Conservation (phyloP, 2,888 invertebrate species). For the Leptopterna dolabrata region DNA sequence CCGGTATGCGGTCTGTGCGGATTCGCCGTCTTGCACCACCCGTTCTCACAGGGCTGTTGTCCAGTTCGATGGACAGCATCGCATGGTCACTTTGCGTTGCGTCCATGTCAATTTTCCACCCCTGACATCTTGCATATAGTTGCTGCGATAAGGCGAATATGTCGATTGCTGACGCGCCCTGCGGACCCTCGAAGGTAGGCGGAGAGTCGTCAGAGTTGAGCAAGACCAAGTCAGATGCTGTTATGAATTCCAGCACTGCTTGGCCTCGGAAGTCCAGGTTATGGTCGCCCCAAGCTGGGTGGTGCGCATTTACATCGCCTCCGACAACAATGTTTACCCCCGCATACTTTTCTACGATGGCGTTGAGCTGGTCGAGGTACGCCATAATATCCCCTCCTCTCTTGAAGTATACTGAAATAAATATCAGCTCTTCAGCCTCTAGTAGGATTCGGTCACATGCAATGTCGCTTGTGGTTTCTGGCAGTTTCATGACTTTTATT, state of each 20-base stretch:
- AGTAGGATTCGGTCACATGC: neutral
- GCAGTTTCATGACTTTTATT: neutral
- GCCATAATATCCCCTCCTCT: neutral
- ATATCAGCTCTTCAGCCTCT: neutral
- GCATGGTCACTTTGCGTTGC: conserved; percentile 22
- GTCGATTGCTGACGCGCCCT: conserved; percentile 19
- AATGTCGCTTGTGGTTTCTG: neutral
- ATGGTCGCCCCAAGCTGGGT: neutral
- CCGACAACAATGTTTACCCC: neutral
- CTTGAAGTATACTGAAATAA: neutral
- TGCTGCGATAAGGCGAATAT: neutral
- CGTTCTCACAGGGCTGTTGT: too few species aligned
- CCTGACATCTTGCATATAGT: neutral
- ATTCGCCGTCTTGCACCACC: neutral
- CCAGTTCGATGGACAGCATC: neutral
- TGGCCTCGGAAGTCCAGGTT: neutral
- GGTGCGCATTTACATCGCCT: conserved; percentile 5
- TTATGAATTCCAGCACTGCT: neutral
- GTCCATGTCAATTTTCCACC: neutral
- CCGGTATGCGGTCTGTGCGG: neutral
- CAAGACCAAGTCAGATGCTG: neutral
- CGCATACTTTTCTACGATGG: neutral
- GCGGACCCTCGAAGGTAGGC: neutral
- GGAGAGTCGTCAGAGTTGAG: neutral
- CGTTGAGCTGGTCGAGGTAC: neutral